Evolutionary conservation across 2,888 invertebrate species (phyloP).

Genomic region (Callyntrura sp.): DNA sequence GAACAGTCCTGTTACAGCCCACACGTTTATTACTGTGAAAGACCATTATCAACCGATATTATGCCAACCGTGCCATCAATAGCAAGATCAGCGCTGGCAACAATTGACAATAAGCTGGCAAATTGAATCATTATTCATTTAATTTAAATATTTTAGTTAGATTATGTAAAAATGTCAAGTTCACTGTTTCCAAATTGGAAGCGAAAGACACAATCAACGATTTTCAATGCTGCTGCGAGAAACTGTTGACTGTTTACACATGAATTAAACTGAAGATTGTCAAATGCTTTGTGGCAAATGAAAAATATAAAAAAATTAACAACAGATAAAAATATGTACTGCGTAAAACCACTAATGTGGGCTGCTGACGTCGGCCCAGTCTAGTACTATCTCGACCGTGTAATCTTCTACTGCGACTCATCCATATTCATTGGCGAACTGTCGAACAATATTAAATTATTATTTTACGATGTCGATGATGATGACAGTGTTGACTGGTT

Average conservation of each 20-base stretch:
- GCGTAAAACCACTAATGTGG: not conserved
- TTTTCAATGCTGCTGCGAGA: not conserved
- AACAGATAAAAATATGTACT: too few species aligned
- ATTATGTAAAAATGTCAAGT: conserved; percentile 65
- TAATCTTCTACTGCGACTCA: conserved; percentile 4
- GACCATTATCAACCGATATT: not conserved
- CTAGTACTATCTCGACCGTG: not conserved
- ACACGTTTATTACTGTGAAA: not conserved
- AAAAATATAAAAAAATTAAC: too few species aligned
- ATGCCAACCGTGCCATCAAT: not conserved
- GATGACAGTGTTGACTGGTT: not conserved
- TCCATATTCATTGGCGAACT: conserved; percentile 16
- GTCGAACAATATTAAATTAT: not conserved
- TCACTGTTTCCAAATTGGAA: conserved; percentile 50
- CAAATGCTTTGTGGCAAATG: not conserved
- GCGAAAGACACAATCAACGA: not conserved
- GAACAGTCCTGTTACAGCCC: not conserved
- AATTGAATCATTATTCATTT: conserved; percentile 33
- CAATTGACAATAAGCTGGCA: not conserved
- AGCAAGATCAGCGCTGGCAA: not conserved
- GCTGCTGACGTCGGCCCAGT: not conserved
- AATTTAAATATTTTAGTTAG: conserved; percentile 38
- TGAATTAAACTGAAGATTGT: too few species aligned
- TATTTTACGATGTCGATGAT: not conserved
- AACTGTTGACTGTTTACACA: not conserved